Evolutionary conservation across 2,113 vertebrate genomes (phyloP).

Genomic region (Amphiprion percula): DNA sequence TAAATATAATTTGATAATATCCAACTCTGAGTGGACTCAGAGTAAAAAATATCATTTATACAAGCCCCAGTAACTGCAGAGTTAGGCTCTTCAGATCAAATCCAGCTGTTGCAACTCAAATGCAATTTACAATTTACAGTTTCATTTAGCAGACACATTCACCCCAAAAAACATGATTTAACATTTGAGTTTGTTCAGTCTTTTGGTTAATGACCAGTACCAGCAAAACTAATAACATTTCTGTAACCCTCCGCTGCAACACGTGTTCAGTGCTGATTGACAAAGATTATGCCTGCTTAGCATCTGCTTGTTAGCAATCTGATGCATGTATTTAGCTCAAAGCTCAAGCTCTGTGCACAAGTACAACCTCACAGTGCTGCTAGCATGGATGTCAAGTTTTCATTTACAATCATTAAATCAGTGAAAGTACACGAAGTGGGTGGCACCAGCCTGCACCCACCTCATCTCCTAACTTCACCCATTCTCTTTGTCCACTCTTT

Average conservation of each 20-base stretch:
- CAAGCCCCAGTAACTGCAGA: too few relatives aligned
- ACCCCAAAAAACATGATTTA: too few relatives aligned
- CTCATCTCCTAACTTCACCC: conserved; percentile 17
- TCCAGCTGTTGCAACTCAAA: too few relatives aligned
- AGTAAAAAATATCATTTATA: too few relatives aligned
- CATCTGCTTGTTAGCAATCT: neutral
- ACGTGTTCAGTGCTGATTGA: neutral
- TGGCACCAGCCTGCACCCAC: neutral
- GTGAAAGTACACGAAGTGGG: neutral
- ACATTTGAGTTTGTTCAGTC: too few relatives aligned
- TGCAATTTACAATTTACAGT: too few relatives aligned
- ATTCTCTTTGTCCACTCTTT: neutral
- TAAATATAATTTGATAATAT: too few relatives aligned
- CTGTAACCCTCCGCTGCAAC: neutral
- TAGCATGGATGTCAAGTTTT: neutral
- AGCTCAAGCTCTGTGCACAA: neutral
- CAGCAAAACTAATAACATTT: too few relatives aligned
- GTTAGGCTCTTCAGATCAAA: too few relatives aligned
- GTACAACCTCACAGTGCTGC: neutral
- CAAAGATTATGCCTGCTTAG: neutral
- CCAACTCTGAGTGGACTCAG: too few relatives aligned
- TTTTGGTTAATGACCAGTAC: too few relatives aligned
- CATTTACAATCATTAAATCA: neutral
- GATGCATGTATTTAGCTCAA: neutral
- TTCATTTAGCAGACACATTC: too few relatives aligned